These are phyloP conservation scores for Margaritifera margaritifera DNA, from an alignment of 2,888 invertebrate genomes.

Conservation along the genomic window DNA sequence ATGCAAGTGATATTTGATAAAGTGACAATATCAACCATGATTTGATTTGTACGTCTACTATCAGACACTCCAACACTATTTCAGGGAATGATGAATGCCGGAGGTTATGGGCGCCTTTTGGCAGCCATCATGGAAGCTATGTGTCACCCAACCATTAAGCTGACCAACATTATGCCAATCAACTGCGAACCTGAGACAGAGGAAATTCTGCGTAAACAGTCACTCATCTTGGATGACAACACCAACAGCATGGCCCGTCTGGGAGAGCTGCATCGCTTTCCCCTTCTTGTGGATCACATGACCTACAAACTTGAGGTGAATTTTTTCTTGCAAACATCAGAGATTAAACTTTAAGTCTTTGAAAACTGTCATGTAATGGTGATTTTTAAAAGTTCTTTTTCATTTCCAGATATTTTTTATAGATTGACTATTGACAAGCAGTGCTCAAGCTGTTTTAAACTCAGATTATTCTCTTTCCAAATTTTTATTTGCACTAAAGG, in stretches of 20 bases:
- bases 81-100: constrained; percentile 51
- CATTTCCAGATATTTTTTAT: too few relatives aligned
- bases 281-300: constrained; percentile 85
- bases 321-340: neutral
- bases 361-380: too few relatives aligned
- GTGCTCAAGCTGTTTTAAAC: too few relatives aligned
- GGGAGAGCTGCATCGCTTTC: constrained; percentile 82
- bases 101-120: constrained; percentile 78
- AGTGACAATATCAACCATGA: too few relatives aligned
- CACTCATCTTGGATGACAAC: constrained; percentile 68
- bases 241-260: constrained; percentile 76
- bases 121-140: constrained; percentile 89
- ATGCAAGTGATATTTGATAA: too few relatives aligned
- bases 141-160: constrained; percentile 84
- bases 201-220: constrained; percentile 64
- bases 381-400: too few relatives aligned
- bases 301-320: constrained; percentile 79
- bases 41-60: too few relatives aligned
- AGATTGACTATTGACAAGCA: too few relatives aligned
- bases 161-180: constrained; percentile 84
- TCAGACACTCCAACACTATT: too few relatives aligned
- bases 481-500: neutral
- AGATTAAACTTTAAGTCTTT: too few relatives aligned
- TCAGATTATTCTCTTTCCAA: too few relatives aligned
- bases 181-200: constrained; percentile 75